Conservation (phyloP, 2,888 invertebrate species). For the Acanthopleura granulata region DNA sequence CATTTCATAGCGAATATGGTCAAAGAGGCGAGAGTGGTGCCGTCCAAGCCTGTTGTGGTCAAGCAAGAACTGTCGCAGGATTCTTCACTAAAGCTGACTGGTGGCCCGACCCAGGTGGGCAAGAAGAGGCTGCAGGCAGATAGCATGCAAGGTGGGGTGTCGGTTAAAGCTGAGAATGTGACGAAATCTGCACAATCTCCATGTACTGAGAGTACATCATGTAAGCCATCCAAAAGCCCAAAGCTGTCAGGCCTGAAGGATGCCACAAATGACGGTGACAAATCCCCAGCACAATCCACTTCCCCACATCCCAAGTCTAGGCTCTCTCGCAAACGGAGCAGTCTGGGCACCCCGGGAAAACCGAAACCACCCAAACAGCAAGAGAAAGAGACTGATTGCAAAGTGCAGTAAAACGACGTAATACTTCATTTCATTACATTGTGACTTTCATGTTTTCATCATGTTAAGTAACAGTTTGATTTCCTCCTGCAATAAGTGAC, state of each 20-base stretch:
- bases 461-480: background rate
- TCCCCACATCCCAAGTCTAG: background rate
- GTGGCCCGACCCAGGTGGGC: no score
- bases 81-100: no score
- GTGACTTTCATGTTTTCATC: background rate
- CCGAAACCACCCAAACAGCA: background rate
- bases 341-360: background rate
- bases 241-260: background rate
- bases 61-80: no score
- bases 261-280: background rate
- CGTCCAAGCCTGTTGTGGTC: no score
- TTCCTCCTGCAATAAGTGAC: no score
- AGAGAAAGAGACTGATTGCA: background rate
- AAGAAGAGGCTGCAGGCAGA: no score
- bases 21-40: background rate
- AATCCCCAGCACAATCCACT: background rate
- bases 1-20: constrained; percentile 1
- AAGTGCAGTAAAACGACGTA: background rate
- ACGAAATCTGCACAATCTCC: background rate
- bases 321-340: background rate
- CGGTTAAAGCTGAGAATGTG: background rate
- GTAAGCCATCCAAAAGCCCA: background rate
- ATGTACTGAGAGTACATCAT: no score
- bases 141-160: no score
- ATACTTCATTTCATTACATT: background rate